Evolutionary conservation across 1,140 invertebrate species (phyloP).

Genomic region (Formica exsecta): DNA sequence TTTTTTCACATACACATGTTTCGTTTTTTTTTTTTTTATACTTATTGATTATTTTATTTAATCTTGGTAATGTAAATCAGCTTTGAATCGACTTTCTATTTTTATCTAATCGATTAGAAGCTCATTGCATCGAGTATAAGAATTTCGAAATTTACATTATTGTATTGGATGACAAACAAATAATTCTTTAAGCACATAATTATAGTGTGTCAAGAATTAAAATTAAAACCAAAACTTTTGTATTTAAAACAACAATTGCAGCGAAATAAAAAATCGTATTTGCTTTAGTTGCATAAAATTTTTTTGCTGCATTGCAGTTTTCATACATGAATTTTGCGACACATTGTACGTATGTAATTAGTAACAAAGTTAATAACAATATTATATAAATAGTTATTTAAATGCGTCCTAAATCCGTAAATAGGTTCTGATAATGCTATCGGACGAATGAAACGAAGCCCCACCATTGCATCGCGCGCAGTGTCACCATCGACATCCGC

Average conservation of each 20-base stretch:
- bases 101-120: conserved; percentile 9
- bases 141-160: background rate
- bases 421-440: conserved; percentile 22
- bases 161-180: background rate
- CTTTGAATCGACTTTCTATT: background rate
- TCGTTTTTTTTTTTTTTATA: background rate
- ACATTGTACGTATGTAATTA: background rate
- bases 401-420: background rate
- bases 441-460: conserved; percentile 52
- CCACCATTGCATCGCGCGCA: conserved; percentile 62
- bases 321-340: background rate
- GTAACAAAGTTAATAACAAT: conserved; percentile 17
- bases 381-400: conserved; percentile 15
- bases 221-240: background rate
- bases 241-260: background rate
- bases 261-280: background rate
- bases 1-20: background rate
- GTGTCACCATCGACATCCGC: conserved; percentile 84
- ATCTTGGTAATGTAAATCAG: background rate
- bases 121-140: background rate
- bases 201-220: too few species aligned
- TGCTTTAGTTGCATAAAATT: background rate
- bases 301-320: background rate
- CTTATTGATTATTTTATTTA: background rate
- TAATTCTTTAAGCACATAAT: background rate